A percentile compares a stretch with the other conserved stretches of the same genome.
Conservation (phyloP, 2,888 invertebrate species). For the Diarsia dahlii region DNA sequence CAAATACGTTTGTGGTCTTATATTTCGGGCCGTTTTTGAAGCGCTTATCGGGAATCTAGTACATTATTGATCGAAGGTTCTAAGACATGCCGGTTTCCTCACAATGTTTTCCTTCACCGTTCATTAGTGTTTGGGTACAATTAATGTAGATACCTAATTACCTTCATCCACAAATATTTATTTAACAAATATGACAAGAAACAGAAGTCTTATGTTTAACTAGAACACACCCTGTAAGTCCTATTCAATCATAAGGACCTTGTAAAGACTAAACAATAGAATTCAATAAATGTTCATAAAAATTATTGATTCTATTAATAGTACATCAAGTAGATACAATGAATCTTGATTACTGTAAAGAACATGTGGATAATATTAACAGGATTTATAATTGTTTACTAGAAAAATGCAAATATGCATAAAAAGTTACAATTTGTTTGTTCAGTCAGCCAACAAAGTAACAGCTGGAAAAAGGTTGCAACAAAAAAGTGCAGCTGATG, state of each 20-base stretch:
- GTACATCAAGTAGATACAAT: conserved; percentile 30
- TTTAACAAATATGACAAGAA: background rate
- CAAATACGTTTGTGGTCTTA: too few relatives aligned
- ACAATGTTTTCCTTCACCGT: too few relatives aligned
- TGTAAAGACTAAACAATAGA: conserved; percentile 34
- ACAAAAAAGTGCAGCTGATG: conserved; percentile 23
- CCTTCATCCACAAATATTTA: background rate
- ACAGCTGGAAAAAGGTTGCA: conserved; percentile 24
- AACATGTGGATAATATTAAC: conserved; percentile 1
- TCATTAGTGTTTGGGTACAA: conserved; percentile 10
- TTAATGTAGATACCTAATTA: background rate
- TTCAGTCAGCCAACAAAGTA: background rate
- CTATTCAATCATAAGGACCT: conserved; percentile 11
- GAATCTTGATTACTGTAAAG: conserved; percentile 28
- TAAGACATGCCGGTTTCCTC: too few relatives aligned
- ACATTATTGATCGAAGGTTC: too few relatives aligned
- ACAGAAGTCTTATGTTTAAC: background rate
- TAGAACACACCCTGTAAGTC: background rate
- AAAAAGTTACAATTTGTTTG: conserved; percentile 2
- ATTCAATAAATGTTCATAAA: conserved; percentile 27
- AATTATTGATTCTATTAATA: conserved; percentile 43
- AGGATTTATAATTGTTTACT: background rate
- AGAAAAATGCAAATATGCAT: background rate
- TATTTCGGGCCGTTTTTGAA: too few relatives aligned
- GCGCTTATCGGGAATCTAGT: too few relatives aligned